These are phyloP conservation scores for Pachycephala philippinensis DNA, from an alignment of 2,113 vertebrate species.

Conservation along the genomic window DNA sequence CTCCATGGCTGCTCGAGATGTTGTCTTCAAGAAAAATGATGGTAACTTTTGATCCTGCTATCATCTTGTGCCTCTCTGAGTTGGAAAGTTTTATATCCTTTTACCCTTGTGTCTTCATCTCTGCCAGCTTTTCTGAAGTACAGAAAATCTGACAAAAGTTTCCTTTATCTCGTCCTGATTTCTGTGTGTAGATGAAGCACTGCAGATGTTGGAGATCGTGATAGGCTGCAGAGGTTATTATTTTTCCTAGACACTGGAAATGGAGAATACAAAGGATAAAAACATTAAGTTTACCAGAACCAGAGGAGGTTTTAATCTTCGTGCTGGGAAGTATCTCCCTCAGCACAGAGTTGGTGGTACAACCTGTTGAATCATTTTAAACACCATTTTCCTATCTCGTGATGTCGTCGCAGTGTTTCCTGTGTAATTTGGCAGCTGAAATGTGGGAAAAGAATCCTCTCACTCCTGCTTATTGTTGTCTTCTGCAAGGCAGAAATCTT, in stretches of 20 bases:
- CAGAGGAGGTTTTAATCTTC: not conserved
- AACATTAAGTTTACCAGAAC: not conserved
- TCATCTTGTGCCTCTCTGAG: not conserved
- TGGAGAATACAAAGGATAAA: not conserved
- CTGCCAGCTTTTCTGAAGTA: fast-evolving
- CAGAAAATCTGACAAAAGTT: not conserved
- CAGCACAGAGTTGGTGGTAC: not conserved
- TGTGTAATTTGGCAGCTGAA: not conserved
- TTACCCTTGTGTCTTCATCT: not conserved
- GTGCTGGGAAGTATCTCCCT: not conserved
- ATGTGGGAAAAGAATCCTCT: not conserved
- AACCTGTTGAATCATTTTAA: not conserved
- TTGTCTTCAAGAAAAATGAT: not conserved
- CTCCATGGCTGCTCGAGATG: not conserved
- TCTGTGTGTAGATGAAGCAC: not conserved
- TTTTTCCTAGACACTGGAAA: not conserved
- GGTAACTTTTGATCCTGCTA: not conserved
- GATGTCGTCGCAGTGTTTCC: not conserved
- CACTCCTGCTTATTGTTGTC: not conserved
- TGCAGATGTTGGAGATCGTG: not conserved
- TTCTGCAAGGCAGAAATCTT: not conserved
- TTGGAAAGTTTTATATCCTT: not conserved
- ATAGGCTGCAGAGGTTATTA: not conserved
- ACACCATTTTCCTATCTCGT: not conserved
- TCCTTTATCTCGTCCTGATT: not conserved